Percentiles rank a stretch among this genome's conserved stretches.
Evolutionary conservation across 2,888 invertebrate species (phyloP).

Genomic region (Digitonthophagus gazella): DNA sequence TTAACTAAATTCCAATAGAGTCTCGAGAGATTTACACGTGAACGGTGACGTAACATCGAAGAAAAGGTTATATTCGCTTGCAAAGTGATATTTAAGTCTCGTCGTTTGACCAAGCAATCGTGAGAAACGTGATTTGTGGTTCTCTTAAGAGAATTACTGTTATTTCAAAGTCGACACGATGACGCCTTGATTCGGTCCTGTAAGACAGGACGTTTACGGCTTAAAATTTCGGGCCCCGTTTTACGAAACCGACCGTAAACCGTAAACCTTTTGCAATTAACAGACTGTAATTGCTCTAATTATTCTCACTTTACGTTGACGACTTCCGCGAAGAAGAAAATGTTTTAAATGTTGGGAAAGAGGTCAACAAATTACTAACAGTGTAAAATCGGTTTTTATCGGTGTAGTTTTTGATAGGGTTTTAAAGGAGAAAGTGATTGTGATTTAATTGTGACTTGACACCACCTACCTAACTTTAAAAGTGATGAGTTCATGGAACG

Average conservation of each 20-base stretch:
- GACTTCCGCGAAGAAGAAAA: neutral
- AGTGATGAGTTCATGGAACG: too few species aligned
- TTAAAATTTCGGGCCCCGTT: too few species aligned
- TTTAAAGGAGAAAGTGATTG: too few species aligned
- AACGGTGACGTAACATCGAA: neutral
- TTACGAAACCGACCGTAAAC: too few species aligned
- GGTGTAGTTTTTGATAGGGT: too few species aligned
- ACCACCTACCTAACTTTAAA: too few species aligned
- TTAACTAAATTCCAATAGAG: neutral
- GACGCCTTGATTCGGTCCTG: too few species aligned
- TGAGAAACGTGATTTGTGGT: neutral
- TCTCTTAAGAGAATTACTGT: neutral
- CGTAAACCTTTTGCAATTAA: neutral
- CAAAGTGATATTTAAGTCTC: neutral
- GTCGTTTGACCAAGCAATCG: neutral
- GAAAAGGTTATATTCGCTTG: neutral
- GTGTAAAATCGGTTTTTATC: too few species aligned
- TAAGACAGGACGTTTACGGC: too few species aligned
- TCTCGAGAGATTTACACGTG: neutral
- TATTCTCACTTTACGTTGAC: neutral
- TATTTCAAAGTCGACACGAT: neutral
- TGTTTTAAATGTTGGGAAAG: neutral
- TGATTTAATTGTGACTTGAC: too few species aligned
- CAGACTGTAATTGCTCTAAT: neutral
- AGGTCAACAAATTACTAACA: neutral